A percentile compares a stretch with the other conserved stretches of the same genome.
Evolutionary conservation across 2,797 vertebrate genomes (phyloP).

Genomic region (Lagocephalus sceleratus): DNA sequence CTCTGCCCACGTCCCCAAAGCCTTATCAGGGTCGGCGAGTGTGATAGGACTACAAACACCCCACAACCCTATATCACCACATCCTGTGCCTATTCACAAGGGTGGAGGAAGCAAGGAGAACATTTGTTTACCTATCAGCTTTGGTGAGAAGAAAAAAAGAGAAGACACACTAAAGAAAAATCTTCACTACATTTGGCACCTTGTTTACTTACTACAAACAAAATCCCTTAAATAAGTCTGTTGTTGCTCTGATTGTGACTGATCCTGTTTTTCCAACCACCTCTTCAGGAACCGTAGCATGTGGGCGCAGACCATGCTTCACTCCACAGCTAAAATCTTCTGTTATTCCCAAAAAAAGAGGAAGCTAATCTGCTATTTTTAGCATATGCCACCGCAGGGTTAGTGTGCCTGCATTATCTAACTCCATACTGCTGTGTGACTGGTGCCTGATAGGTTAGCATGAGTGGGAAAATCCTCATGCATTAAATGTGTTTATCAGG

Average conservation of each 20-base stretch:
- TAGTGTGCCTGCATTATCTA: slow-evolving; percentile 72
- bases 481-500: slow-evolving; percentile 69
- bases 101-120: slow-evolving; percentile 25
- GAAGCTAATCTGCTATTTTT: slow-evolving; percentile 69
- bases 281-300: slow-evolving; percentile 20
- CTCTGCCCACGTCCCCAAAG: slow-evolving; percentile 49
- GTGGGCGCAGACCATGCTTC: slow-evolving; percentile 43
- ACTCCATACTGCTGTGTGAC: slow-evolving; percentile 67
- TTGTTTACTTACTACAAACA: slow-evolving; percentile 27
- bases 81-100: slow-evolving; percentile 83
- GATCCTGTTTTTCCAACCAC: slow-evolving; percentile 46
- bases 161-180: no score
- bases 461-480: slow-evolving; percentile 68
- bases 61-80: slow-evolving; percentile 80
- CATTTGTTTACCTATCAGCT: not conserved
- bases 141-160: no score
- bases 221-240: not conserved
- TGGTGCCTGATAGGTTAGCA: slow-evolving; percentile 60
- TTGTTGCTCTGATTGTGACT: slow-evolving; percentile 24
- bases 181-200: not conserved
- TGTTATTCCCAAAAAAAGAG: slow-evolving; percentile 48
- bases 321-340: slow-evolving; percentile 51
- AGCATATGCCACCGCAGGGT: slow-evolving; percentile 56
- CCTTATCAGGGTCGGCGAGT: slow-evolving; percentile 65
- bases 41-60: slow-evolving; percentile 86